phyloP scores from a whole-genome alignment of 2,888 invertebrate species.

The Ochropleura leucogaster region DNA sequence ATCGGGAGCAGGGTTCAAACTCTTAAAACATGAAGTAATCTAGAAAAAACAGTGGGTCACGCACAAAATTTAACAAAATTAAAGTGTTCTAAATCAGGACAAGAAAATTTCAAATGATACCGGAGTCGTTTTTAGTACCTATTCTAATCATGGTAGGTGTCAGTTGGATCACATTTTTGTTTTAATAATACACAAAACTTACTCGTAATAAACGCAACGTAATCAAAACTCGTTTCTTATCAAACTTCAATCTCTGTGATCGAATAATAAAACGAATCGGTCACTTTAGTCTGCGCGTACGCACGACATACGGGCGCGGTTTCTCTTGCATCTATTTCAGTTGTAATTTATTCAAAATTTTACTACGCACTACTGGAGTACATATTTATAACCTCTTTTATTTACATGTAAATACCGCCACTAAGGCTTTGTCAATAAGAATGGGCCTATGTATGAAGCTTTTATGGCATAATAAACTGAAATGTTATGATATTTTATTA shows the following conservation, averaged over 20 bases:
- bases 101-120: too few species aligned
- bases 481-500: background rate
- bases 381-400: slow-evolving; percentile 30
- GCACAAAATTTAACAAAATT: too few species aligned
- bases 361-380: background rate
- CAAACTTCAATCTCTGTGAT: slow-evolving; percentile 13
- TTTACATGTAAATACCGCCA: background rate
- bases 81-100: too few species aligned
- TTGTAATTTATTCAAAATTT: slow-evolving; percentile 35
- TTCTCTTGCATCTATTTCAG: slow-evolving; percentile 26
- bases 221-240: slow-evolving; percentile 39
- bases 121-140: background rate
- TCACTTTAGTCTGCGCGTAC: slow-evolving; percentile 15
- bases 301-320: slow-evolving; percentile 34
- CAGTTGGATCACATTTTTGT: background rate
- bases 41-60: too few species aligned
- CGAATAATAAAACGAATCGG: slow-evolving; percentile 21
- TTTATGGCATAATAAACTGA: background rate
- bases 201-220: slow-evolving; percentile 24
- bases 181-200: background rate
- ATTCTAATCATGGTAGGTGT: background rate
- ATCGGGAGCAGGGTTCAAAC: too few species aligned
- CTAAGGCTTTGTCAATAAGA: background rate
- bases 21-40: too few species aligned
- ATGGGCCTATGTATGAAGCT: background rate